Evolutionary conservation across 1,140 invertebrate genomes (phyloP).

Genomic region (Hyles vespertilio): DNA sequence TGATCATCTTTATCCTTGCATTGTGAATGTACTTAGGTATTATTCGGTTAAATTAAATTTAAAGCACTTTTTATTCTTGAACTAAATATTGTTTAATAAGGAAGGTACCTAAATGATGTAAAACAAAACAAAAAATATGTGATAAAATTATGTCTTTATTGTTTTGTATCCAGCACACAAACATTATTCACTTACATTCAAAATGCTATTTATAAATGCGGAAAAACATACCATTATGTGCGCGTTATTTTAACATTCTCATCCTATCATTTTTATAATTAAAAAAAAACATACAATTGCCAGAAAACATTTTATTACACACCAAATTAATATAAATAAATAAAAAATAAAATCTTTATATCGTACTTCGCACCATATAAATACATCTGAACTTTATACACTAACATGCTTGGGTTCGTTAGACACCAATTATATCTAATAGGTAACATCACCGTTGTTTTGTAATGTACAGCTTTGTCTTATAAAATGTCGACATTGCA

Average conservation of each 20-base stretch:
- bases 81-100: neutral
- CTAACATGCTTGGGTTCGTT: neutral
- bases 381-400: conserved; percentile 2
- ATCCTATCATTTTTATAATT: neutral
- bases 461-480: conserved; percentile 22
- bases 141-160: conserved; percentile 32
- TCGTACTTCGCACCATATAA: conserved; percentile 12
- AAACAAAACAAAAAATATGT: conserved; percentile 17
- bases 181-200: conserved; percentile 15
- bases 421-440: conserved; percentile 31
- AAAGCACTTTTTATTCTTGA: too few relatives aligned
- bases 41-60: too few relatives aligned
- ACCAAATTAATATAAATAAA: conserved; percentile 41
- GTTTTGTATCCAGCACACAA: conserved; percentile 39
- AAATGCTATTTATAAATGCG: conserved; percentile 3
- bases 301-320: neutral
- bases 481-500: neutral
- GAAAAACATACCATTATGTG: too few relatives aligned
- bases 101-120: neutral
- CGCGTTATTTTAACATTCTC: too few relatives aligned
- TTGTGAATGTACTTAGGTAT: too few relatives aligned
- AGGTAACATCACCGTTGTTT: conserved; percentile 63
- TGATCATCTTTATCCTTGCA: too few relatives aligned
- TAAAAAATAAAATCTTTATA: conserved; percentile 48
- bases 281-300: too few relatives aligned